Base-by-base conservation (phyloP, 1,140 invertebrate genomes). In the Zophobas atratus region DNA sequence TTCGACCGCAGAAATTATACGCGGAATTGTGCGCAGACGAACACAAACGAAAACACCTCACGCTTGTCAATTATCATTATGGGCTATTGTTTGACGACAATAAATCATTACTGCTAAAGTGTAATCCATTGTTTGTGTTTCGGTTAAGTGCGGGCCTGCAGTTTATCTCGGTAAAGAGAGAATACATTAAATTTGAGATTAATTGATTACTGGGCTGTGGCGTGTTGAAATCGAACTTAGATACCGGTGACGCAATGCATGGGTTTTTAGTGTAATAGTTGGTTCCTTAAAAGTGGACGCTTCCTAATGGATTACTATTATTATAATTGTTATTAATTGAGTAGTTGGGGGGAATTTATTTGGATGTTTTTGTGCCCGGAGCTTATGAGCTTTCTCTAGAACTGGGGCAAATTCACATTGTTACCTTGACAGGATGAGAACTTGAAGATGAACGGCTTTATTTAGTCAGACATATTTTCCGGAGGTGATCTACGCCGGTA, bases 141-240 rank as follows among this genome's bases (percentile, higher is more conserved):
- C 39, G 60, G 60, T 20, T 67, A 73, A 73, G 49, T 73, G 49
- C 71, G 71, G 48, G 39, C 71, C 71, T 73, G 71, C 49, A 73
- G 35, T 73, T 73, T 73, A 73, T 73, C 71, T 73, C 71, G 49
- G 71, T 73, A 73, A 53, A 73, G 51, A 73, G 71, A 73, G 71
- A 73, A 73, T 73, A 73, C 71, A 73, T 73, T 73, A 73, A 73
- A 73, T 73, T 41, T n/a, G 71, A 56, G 71, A 73, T 73, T 73
- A 73, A 73, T 73, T 73, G 71, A 73, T 73, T 55, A 73, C 49
- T 39, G 35, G 39, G 49, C 8, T 67, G 6, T 41, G 39, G 8
- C n/a, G 39, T 67, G 60, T 67, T 43, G 60, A 67, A 67, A 67
- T 67, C 60, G 39, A 43, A 67, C 57, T 39, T 63, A 63, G 57